Evolutionary conservation across 1,140 invertebrate species (phyloP).

Genomic region (Matsumurasca onukii): DNA sequence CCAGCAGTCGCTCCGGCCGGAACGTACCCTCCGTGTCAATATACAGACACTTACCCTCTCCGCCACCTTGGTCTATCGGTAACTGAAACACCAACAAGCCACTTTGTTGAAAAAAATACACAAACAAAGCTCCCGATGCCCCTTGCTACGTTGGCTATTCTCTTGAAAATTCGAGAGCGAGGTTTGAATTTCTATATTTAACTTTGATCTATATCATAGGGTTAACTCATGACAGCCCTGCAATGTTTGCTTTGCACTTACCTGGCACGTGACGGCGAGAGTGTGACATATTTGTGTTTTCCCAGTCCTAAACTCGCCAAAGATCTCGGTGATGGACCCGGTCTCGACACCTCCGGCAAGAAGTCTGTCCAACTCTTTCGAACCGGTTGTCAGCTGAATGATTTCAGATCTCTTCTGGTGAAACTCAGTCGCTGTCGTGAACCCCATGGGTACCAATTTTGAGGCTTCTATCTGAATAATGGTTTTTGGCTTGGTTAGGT

Average conservation of each 20-base stretch:
- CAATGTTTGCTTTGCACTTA: no score
- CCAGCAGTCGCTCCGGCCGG: conserved; percentile 80
- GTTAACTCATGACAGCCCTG: no score
- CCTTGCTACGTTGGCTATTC: no score
- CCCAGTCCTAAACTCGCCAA: conserved; percentile 98
- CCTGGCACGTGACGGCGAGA: conserved; percentile 96
- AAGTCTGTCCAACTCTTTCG: conserved; percentile 90
- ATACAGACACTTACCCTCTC: conserved; percentile 97
- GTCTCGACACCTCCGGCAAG: conserved; percentile 98
- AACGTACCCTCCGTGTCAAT: conserved; percentile 99
- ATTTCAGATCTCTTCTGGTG: conserved; percentile 91
- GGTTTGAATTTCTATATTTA: no score
- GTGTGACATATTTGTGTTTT: conserved; percentile 98
- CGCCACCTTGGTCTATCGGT: conserved; percentile 95
- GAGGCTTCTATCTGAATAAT: conserved; percentile 70
- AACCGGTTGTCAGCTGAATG: conserved; percentile 89
- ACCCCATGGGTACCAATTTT: conserved; percentile 96
- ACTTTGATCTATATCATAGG: no score
- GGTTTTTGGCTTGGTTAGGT: neutral
- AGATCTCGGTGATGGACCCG: conserved; percentile 98
- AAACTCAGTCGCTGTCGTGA: conserved; percentile 95
- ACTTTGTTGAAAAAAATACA: no score
- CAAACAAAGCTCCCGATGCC: no score
- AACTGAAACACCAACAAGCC: conserved; percentile 58
- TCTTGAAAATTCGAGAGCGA: no score